Percentiles rank a stretch among this genome's conserved stretches.
Conservation (phyloP, 1,140 invertebrate genomes). For the Lepidurus arcticus region DNA sequence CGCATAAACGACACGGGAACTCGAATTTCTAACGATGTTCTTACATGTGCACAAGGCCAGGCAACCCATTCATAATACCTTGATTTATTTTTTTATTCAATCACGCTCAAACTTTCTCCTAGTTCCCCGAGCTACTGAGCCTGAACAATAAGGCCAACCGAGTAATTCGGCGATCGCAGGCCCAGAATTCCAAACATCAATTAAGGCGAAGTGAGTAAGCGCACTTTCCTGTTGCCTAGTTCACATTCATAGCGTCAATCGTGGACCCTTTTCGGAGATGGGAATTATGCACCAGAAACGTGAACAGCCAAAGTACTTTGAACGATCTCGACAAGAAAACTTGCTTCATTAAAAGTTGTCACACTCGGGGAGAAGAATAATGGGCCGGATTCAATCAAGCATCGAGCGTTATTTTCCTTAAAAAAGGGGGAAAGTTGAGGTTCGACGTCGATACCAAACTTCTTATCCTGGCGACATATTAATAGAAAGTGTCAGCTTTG, state of each 20-base stretch:
- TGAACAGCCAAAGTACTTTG: not conserved
- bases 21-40: not conserved
- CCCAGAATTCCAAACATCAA: too few relatives aligned
- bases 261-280: too few relatives aligned
- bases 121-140: not conserved
- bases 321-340: not conserved
- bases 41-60: conserved; percentile 2
- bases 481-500: not conserved
- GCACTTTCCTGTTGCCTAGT: too few relatives aligned
- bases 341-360: not conserved
- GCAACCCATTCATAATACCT: not conserved
- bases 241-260: too few relatives aligned
- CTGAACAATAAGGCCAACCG: too few relatives aligned
- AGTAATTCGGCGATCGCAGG: too few relatives aligned
- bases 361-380: not conserved
- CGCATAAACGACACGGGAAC: not conserved
- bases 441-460: not conserved
- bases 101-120: not conserved
- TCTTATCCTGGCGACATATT: not conserved
- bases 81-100: not conserved
- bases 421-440: not conserved
- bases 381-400: not conserved
- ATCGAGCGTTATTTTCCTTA: not conserved
- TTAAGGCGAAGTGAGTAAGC: too few relatives aligned
- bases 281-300: not conserved